Evolutionary conservation across 2,113 vertebrate species (phyloP), one percentile per base, ranked within the genome.

Genomic region (Bujurquina vittata): DNA sequence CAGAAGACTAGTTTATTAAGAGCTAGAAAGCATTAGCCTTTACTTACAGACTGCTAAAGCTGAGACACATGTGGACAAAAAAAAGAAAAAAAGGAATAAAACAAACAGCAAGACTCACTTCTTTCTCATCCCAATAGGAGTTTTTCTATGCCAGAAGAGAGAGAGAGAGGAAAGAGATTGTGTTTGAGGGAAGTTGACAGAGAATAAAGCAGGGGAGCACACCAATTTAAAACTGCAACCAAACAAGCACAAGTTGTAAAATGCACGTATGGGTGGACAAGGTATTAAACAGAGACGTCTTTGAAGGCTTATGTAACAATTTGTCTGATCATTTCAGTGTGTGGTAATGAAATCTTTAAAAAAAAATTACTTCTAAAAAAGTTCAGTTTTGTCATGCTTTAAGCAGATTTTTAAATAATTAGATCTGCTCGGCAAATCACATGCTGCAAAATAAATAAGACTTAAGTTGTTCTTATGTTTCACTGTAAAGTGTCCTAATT

Each of bases 111-210:
- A 89, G 63, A 96, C 96, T 96, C 95, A 96, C 96, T 91, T 96
- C 94, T 96, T 96, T 91, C 94, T 95, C 94, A 96, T 95, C 93
- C 95, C 96, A 95, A 96, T 94, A 57, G 94, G 93, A 95, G 94
- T 94, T 95, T 96, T 96, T 96, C 96, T 96, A 95, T 57, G 91
- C 89, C 89, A 93, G 91, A 33, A 54, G 67, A 54, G 90, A 93
- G 88, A 95, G 73, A 81, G 75, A 92, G 73, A 94, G 67, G 82
- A 93, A 81, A 93, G 35, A 93, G 76, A 85, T 79, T 89, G 81
- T 89, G 58, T 91, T 93, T 92, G 88, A 93, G 83, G 84, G 52
- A 91, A 63, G 76, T 84, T 31, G 56, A 76, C 8, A 87, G 79
- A 87, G 80, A 75, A 84, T 75, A 86, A 49, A 60, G 83, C 85